Percentiles rank a stretch among this genome's conserved stretches.
Conservation (phyloP, 2,797 vertebrate species). For the Leucoraja ocellata region DNA sequence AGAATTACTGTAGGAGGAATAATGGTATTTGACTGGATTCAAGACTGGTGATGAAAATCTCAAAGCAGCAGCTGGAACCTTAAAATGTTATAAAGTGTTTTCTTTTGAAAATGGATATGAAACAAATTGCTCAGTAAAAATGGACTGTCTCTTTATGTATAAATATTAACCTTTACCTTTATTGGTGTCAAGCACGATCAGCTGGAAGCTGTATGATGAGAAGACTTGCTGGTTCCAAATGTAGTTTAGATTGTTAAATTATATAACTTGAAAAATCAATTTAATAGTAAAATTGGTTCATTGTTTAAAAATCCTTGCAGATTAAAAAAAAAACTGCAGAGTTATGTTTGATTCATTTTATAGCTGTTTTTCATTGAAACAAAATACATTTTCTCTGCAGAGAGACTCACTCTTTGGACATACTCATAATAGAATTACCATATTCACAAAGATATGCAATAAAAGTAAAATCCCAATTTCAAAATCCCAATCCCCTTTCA, state of each 20-base stretch:
- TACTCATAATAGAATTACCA: neutral
- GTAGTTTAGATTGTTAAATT: neutral
- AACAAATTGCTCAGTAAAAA: neutral
- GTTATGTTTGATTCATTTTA: neutral
- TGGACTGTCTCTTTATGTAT: neutral
- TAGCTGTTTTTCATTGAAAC: neutral
- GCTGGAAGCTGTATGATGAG: neutral
- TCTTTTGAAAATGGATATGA: neutral
- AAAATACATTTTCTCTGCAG: too few relatives aligned
- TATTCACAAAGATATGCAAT: neutral
- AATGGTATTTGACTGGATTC: neutral
- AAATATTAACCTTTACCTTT: neutral
- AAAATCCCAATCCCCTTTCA: neutral
- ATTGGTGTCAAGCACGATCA: neutral
- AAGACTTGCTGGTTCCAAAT: neutral
- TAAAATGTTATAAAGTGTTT: neutral
- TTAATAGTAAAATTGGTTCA: neutral
- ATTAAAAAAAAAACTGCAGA: neutral
- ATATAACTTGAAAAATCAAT: neutral
- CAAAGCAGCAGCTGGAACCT: neutral
- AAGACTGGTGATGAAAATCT: neutral
- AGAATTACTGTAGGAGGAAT: neutral
- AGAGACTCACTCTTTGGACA: neutral
- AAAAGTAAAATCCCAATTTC: slow-evolving; percentile 4
- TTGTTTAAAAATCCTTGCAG: neutral